Evolutionary conservation across 2,113 vertebrate genomes (phyloP).

Genomic region (Dasyornis broadbenti): DNA sequence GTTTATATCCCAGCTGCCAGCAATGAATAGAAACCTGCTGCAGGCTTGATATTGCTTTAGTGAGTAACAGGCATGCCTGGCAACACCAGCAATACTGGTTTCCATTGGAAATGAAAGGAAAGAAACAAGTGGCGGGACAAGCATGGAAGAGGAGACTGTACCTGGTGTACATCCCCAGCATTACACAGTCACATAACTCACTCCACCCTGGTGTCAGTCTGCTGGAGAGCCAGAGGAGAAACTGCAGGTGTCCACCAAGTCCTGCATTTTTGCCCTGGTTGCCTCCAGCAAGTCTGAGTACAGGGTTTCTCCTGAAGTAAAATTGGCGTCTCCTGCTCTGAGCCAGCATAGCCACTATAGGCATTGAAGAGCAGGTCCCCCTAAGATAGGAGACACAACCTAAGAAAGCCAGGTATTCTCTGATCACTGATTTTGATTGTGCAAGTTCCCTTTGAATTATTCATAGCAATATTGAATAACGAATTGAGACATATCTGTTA

Average conservation of each 20-base stretch:
- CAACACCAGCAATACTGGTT: not conserved
- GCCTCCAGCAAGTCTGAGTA: not conserved
- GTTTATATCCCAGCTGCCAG: not conserved
- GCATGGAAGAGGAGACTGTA: not conserved
- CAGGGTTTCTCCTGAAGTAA: not conserved
- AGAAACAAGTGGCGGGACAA: not conserved
- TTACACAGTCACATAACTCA: not conserved
- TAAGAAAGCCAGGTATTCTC: not conserved
- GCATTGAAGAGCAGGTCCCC: not conserved
- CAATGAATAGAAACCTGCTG: not conserved
- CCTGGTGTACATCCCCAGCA: not conserved
- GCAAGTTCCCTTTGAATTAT: not conserved
- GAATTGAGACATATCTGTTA: not conserved
- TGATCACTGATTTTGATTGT: not conserved
- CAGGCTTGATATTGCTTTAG: not conserved
- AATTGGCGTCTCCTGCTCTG: not conserved
- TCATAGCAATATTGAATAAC: not conserved
- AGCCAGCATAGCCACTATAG: not conserved
- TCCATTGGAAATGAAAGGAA: not conserved
- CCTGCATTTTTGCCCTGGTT: not conserved
- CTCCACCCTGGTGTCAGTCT: not conserved
- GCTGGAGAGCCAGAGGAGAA: not conserved
- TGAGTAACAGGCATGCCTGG: not conserved
- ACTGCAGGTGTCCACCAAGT: not conserved
- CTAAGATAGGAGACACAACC: not conserved